Evolutionary conservation across 30 jellyfish, hydroid and myxozoan species (phyloP).

Genomic region (Aurelia coerulea): DNA sequence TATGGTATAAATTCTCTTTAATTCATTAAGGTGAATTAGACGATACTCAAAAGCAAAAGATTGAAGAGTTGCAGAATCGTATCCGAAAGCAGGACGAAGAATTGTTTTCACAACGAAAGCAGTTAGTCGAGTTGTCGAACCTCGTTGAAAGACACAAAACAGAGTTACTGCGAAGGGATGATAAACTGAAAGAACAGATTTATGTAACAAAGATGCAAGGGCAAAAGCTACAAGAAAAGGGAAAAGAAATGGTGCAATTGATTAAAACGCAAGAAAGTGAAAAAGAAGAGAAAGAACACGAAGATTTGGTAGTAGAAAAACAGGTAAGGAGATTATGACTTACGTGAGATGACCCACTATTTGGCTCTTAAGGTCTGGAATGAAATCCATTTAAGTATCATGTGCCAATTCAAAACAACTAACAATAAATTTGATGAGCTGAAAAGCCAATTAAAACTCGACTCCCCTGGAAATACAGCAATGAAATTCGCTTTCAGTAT

Average conservation of each 20-base stretch:
- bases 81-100: constrained; percentile 76
- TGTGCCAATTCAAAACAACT: too few relatives aligned
- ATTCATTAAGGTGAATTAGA: constrained; percentile 80
- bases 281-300: constrained; percentile 51
- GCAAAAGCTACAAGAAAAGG: constrained; percentile 48
- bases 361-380: too few relatives aligned
- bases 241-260: constrained; percentile 61
- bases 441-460: too few relatives aligned
- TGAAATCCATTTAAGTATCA: too few relatives aligned
- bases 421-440: too few relatives aligned
- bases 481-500: too few relatives aligned
- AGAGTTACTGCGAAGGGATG: constrained; percentile 75
- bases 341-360: too few relatives aligned
- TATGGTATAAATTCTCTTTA: too few relatives aligned
- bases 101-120: constrained; percentile 74
- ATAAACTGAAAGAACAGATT: constrained; percentile 58
- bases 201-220: constrained; percentile 67
- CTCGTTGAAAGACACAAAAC: constrained; percentile 82
- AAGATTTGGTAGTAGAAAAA: constrained; percentile 11
- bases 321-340: background rate
- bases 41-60: constrained; percentile 78
- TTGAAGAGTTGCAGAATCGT: constrained; percentile 70
- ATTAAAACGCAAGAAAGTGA: constrained; percentile 59
- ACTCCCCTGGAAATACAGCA: too few relatives aligned
- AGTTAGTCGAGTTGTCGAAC: constrained; percentile 66